These are phyloP conservation scores for Neoarius graeffei DNA, from an alignment of 2,113 vertebrate genomes.

Conservation along the genomic window DNA sequence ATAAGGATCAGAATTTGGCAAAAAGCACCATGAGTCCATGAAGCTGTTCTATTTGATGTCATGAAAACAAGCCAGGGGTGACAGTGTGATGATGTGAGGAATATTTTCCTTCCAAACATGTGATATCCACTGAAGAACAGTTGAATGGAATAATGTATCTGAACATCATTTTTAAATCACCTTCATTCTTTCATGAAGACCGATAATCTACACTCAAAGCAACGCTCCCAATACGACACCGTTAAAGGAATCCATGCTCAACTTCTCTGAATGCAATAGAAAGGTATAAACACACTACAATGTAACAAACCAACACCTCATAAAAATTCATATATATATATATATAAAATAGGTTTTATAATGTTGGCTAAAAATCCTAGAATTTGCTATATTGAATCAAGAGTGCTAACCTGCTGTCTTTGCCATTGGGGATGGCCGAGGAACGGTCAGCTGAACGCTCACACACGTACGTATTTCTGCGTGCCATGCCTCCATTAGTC, in stretches of 20 bases:
- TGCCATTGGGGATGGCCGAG: slow-evolving; percentile 88
- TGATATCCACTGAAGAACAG: not conserved
- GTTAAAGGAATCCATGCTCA: not conserved
- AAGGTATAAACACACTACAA: not conserved
- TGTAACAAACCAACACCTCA: not conserved
- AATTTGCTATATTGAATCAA: not conserved
- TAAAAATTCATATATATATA: not conserved
- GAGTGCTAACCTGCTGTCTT: slow-evolving; percentile 88
- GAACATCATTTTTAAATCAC: no score
- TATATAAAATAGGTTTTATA: not conserved
- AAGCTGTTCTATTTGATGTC: not conserved
- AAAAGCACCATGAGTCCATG: not conserved
- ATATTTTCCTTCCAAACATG: not conserved
- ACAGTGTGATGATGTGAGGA: no score
- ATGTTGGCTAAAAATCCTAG: not conserved
- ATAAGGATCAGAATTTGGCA: not conserved
- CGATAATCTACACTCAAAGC: not conserved
- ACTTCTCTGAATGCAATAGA: not conserved
- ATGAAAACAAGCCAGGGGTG: no score
- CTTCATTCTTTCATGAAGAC: not conserved
- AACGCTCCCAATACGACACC: not conserved
- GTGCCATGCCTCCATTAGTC: slow-evolving; percentile 93
- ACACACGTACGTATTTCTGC: slow-evolving; percentile 95
- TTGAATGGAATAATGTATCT: no score
- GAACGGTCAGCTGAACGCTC: slow-evolving; percentile 88